Evolutionary conservation across 2,888 invertebrate species (phyloP).

Genomic region (Trisateles emortualis): DNA sequence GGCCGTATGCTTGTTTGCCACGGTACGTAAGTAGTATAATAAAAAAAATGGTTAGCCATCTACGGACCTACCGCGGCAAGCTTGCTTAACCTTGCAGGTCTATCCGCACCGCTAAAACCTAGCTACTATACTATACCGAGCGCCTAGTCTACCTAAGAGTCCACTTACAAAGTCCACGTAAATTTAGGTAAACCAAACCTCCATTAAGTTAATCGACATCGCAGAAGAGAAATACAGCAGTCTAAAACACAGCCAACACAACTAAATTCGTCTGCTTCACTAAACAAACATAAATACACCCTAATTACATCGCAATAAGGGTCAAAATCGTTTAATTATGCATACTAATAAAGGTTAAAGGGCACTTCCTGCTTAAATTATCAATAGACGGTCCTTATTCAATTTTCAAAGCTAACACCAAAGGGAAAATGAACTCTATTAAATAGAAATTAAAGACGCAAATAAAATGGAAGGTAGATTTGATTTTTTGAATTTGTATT

Average conservation of each 20-base stretch:
- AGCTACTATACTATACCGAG: no score
- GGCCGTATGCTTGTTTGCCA: no score
- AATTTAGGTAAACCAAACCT: neutral
- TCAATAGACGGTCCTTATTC: slow-evolving; percentile 56
- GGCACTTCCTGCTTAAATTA: slow-evolving; percentile 56
- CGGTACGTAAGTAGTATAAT: no score
- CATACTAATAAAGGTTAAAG: slow-evolving; percentile 13
- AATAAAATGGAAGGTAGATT: neutral
- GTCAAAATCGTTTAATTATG: slow-evolving; percentile 8
- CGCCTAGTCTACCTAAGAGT: no score
- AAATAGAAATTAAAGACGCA: neutral
- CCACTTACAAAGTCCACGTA: no score
- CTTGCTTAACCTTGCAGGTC: no score
- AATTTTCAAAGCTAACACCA: slow-evolving; percentile 28
- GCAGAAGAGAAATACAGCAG: neutral
- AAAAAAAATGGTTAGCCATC: no score
- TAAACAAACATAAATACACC: neutral
- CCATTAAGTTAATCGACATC: neutral
- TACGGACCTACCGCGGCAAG: no score
- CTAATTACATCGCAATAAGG: neutral
- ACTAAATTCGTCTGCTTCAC: neutral
- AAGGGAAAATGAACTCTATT: slow-evolving; percentile 6
- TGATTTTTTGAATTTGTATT: neutral
- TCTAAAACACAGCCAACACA: neutral
- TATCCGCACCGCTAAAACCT: no score